Base-by-base conservation (phyloP, 2,888 invertebrate genomes). In the Lagria hirta region DNA sequence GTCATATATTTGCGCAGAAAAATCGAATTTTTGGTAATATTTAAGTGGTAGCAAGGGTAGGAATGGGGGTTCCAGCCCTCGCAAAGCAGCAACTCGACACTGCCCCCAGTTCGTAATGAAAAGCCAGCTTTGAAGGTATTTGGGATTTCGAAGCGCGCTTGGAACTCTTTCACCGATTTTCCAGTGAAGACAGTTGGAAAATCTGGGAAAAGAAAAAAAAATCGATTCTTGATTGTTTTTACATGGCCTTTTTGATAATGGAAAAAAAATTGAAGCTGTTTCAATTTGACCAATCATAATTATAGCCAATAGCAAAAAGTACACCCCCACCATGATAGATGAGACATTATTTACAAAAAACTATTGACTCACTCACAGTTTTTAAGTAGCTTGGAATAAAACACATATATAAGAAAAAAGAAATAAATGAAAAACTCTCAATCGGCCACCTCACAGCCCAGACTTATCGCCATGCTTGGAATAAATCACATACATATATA, bases 41-140 rank as follows among this genome's bases (percentile, higher is more conserved):
- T 55, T 5, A 68, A 54, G 20, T 65, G 62, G 48, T 68, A 68
- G 47, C 68, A 68, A 4, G 67, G 61, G 48, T 65, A 61, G 26
- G 52, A 57, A 13, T 58, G 44, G 0, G 67, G 68, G 45, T 66
- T 57, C 61, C 62, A 65, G 16, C 67, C 68, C 8, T 60, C 58
- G 36, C 66, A 68, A 10, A 67, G 16, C 8, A 66, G 58, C 10
- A 70, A 43, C 54, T 68, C 68, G 1, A 64, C 61, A 13, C 51
- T 35, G 13, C 56, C 56, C 10, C 54, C 43, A 3, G 63, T 57
- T 36, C 68, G 54, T 8, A 70, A 52, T 0, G 70, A 69, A 49
- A 70, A 57, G 8, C 63, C 63, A 4, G 59, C 48, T 32, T 54
- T 52, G 26, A 61, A 60, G 14, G 48, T 41, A 15, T 42, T 51